Evolutionary conservation across 2,797 vertebrate species (phyloP).

Genomic region (Sebastes trivittatus): DNA sequence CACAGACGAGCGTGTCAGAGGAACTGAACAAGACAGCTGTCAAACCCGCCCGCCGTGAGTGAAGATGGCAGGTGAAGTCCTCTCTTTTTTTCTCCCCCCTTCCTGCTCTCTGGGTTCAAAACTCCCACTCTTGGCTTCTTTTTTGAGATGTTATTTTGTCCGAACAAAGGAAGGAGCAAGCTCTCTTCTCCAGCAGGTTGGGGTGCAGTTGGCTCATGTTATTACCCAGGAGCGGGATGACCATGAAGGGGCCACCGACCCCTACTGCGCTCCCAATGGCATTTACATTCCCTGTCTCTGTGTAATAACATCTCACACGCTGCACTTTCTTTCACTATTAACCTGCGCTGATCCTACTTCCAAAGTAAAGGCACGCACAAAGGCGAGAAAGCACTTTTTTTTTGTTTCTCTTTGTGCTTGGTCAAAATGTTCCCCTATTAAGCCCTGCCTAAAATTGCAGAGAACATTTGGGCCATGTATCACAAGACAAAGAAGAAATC

Average conservation of each 20-base stretch:
- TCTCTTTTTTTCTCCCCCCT: slow-evolving; percentile 47
- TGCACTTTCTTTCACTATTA: slow-evolving; percentile 57
- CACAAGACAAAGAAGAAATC: slow-evolving; percentile 51
- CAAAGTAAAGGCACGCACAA: slow-evolving; percentile 36
- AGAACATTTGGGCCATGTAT: slow-evolving; percentile 43
- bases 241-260: slow-evolving; percentile 59
- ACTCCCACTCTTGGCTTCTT: slow-evolving; percentile 6
- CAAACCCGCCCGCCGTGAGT: slow-evolving; percentile 84
- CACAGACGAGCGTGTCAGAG: slow-evolving; percentile 65
- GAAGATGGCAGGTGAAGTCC: slow-evolving; percentile 90
- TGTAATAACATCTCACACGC: slow-evolving; percentile 53
- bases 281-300: slow-evolving; percentile 62
- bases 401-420: slow-evolving; percentile 8
- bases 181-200: slow-evolving; percentile 43
- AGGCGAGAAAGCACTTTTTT: background rate
- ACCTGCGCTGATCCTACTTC: slow-evolving; percentile 50
- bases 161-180: slow-evolving; percentile 37
- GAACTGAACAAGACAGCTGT: slow-evolving; percentile 83
- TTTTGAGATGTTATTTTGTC: slow-evolving; percentile 42
- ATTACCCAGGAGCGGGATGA: slow-evolving; percentile 56
- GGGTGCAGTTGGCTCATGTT: slow-evolving; percentile 54
- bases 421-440: slow-evolving; percentile 34
- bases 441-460: slow-evolving; percentile 32
- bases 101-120: slow-evolving; percentile 18
- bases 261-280: slow-evolving; percentile 48